These are phyloP conservation scores for Zeuzera pyrina DNA, from an alignment of 2,888 invertebrate species.

Conservation along the genomic window DNA sequence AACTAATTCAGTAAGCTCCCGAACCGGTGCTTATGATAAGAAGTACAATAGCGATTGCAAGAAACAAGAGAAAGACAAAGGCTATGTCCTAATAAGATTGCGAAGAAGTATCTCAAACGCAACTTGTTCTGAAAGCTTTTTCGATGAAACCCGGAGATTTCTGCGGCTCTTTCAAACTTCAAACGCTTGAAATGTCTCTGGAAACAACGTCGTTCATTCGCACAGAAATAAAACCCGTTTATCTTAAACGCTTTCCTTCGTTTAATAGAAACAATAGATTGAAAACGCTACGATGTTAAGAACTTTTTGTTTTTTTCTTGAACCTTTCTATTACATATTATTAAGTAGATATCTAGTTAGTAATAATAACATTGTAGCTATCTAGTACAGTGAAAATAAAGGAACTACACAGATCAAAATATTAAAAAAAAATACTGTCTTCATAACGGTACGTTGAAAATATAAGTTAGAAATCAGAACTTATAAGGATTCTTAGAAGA, in stretches of 20 bases:
- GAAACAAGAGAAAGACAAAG: slow-evolving; percentile 41
- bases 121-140: slow-evolving; percentile 41
- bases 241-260: slow-evolving; percentile 42
- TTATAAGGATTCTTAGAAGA: no score
- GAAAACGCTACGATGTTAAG: no score
- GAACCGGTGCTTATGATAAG: slow-evolving; percentile 36
- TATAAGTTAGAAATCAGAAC: no score
- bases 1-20: slow-evolving; percentile 35
- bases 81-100: no score
- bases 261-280: slow-evolving; percentile 38
- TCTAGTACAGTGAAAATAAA: no score
- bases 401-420: no score
- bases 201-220: slow-evolving; percentile 35
- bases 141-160: slow-evolving; percentile 21
- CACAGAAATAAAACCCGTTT: slow-evolving; percentile 37
- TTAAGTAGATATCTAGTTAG: no score
- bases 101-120: slow-evolving; percentile 21
- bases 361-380: no score
- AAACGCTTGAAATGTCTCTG: slow-evolving; percentile 41
- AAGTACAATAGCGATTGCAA: slow-evolving; percentile 40
- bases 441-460: no score
- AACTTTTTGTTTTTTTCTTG: no score
- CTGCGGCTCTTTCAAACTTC: slow-evolving; percentile 38
- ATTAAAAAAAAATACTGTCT: no score
- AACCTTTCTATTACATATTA: no score